phyloP scores from a whole-genome alignment of 2,888 invertebrate species.

The Tiphia femorata region DNA sequence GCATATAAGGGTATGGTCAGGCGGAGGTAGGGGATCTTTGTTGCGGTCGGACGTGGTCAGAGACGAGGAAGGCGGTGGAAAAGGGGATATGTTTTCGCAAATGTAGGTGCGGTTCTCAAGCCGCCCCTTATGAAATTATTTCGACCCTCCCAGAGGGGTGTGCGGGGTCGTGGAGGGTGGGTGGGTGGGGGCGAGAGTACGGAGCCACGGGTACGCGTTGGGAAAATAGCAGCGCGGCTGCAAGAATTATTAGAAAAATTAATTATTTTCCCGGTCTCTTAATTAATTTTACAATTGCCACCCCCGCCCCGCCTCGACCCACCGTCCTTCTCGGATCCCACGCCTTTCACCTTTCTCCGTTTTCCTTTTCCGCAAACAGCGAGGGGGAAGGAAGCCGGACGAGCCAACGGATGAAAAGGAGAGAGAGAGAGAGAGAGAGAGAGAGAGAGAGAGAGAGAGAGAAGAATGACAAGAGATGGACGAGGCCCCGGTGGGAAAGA shows the following conservation, averaged over 20 bases:
- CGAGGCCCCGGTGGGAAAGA: conserved; percentile 1
- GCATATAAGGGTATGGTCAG: conserved; percentile 20
- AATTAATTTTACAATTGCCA: conserved; percentile 68
- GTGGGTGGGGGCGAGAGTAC: conserved; percentile 21
- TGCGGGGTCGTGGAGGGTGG: conserved; percentile 25
- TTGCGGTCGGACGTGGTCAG: conserved; percentile 63
- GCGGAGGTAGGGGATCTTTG: conserved; percentile 56
- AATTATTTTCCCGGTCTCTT: conserved; percentile 68
- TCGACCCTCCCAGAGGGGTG: conserved; percentile 53
- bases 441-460: neutral
- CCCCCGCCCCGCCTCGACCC: conserved; percentile 18
- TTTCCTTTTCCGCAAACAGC: conserved; percentile 10
- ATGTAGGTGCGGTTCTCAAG: conserved; percentile 66
- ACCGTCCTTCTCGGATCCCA: too few species aligned
- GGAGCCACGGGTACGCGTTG: conserved; percentile 37
- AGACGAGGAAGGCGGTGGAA: conserved; percentile 51
- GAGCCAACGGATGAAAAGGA: conserved; percentile 5
- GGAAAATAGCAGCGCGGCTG: conserved; percentile 56
- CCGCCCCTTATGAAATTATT: conserved; percentile 67
- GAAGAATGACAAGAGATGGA: neutral
- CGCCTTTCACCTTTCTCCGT: neutral
- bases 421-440: conserved; percentile 13
- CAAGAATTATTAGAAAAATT: conserved; percentile 69
- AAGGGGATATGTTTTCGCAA: conserved; percentile 60
- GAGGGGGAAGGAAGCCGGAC: conserved; percentile 1